phyloP scores from a whole-genome alignment of 2,888 invertebrate genomes.

The Hedychridium roseum region DNA sequence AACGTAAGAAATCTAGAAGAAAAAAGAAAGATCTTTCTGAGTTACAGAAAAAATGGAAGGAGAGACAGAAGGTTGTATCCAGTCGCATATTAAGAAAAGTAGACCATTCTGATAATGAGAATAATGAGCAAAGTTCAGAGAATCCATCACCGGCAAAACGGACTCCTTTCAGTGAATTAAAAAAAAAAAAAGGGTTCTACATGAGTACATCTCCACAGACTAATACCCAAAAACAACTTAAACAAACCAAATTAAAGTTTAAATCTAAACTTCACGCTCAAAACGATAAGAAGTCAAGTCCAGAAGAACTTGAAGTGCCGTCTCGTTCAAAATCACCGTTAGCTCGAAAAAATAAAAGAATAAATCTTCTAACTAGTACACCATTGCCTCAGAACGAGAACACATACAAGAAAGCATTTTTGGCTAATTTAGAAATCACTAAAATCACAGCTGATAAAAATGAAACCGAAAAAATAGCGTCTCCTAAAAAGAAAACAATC shows the following conservation, averaged over 20 bases:
- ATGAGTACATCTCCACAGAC: no score
- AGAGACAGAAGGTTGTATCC: background rate
- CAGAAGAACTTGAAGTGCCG: background rate
- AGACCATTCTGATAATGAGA: background rate
- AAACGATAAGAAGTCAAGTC: background rate
- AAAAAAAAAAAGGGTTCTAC: no score
- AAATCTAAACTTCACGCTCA: background rate
- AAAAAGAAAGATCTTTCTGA: background rate
- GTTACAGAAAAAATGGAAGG: background rate
- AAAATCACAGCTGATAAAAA: slow-evolving; percentile 9
- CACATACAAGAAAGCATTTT: no score
- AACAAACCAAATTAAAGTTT: slow-evolving; percentile 19
- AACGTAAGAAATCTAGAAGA: background rate
- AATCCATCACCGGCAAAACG: background rate
- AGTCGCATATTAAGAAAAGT: background rate
- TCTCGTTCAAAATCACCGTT: background rate
- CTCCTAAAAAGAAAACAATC: no score
- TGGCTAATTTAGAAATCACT: slow-evolving; percentile 2
- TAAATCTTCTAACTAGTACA: slow-evolving; percentile 22
- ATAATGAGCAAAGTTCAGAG: background rate
- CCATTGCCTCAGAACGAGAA: slow-evolving; percentile 10
- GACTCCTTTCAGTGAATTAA: no score
- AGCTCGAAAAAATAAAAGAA: background rate
- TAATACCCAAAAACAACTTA: slow-evolving; percentile 9
- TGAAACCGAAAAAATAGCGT: background rate